Percentiles rank a stretch among this genome's conserved stretches.
phyloP scores from a whole-genome alignment of 1,140 invertebrate genomes.

The Hermetia illucens region DNA sequence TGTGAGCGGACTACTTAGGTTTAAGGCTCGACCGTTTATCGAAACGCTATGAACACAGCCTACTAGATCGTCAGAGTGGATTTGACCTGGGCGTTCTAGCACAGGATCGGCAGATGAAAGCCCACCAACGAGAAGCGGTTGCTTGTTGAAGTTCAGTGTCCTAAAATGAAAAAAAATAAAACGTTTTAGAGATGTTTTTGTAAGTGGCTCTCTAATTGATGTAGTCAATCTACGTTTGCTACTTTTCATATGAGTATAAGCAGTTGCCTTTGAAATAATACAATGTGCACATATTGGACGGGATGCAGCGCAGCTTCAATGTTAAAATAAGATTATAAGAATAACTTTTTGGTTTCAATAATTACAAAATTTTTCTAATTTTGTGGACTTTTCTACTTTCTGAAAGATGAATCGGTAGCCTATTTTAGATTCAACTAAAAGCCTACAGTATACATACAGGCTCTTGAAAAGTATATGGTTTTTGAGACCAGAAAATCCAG shows the following conservation, averaged over 20 bases:
- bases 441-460: too few relatives aligned
- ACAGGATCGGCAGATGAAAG: constrained; percentile 68
- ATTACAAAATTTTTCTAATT: too few relatives aligned
- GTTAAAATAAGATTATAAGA: neutral
- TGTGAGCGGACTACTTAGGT: constrained; percentile 59
- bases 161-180: constrained; percentile 40
- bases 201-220: neutral
- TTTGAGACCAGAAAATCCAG: too few relatives aligned
- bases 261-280: too few relatives aligned
- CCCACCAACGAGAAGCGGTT: constrained; percentile 74
- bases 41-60: constrained; percentile 84
- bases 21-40: constrained; percentile 68
- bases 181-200: neutral
- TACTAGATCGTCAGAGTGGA: constrained; percentile 81
- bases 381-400: too few relatives aligned
- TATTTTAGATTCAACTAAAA: too few relatives aligned
- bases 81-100: constrained; percentile 71
- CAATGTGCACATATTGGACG: too few relatives aligned
- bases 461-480: too few relatives aligned
- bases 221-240: neutral
- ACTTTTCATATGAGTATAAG: too few relatives aligned
- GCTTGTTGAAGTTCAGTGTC: constrained; percentile 84
- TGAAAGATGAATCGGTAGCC: too few relatives aligned
- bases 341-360: too few relatives aligned
- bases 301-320: too few relatives aligned